These are phyloP conservation scores for Himalopsyche japonica DNA, from an alignment of 2,888 invertebrate species.

Conservation along the genomic window DNA sequence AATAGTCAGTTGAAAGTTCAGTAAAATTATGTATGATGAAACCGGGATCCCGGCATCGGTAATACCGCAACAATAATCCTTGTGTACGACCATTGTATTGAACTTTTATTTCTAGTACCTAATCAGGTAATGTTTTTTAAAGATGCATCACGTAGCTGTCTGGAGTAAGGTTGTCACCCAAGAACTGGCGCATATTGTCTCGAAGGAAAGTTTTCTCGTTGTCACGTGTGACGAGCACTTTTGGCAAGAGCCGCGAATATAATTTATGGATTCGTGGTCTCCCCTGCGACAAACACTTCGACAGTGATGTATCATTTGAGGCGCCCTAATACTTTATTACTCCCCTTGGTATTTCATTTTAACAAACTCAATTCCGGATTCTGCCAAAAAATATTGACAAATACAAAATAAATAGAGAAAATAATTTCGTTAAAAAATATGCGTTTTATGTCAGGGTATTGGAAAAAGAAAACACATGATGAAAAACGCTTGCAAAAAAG, in stretches of 20 bases:
- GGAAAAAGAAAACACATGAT: too few species aligned
- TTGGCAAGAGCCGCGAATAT: background rate
- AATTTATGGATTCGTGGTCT: background rate
- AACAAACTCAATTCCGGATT: background rate
- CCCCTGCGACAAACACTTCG: conserved; percentile 28
- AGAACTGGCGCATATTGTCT: background rate
- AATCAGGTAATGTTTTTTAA: background rate
- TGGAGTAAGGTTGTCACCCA: too few species aligned
- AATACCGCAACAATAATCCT: too few species aligned
- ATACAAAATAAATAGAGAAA: too few species aligned
- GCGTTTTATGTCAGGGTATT: too few species aligned
- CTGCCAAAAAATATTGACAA: too few species aligned
- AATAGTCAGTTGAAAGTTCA: too few species aligned
- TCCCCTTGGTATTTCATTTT: background rate
- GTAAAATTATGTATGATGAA: too few species aligned
- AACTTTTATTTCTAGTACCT: background rate
- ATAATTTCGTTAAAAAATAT: too few species aligned
- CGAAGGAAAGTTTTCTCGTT: background rate
- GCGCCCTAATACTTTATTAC: background rate
- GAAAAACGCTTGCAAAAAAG: too few species aligned
- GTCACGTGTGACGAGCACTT: background rate
- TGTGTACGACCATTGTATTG: too few species aligned
- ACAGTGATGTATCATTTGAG: conserved; percentile 38
- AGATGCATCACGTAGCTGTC: background rate
- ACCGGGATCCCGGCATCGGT: too few species aligned